Evolutionary conservation across 2,888 invertebrate species (phyloP).

Genomic region (Cantharis rustica): DNA sequence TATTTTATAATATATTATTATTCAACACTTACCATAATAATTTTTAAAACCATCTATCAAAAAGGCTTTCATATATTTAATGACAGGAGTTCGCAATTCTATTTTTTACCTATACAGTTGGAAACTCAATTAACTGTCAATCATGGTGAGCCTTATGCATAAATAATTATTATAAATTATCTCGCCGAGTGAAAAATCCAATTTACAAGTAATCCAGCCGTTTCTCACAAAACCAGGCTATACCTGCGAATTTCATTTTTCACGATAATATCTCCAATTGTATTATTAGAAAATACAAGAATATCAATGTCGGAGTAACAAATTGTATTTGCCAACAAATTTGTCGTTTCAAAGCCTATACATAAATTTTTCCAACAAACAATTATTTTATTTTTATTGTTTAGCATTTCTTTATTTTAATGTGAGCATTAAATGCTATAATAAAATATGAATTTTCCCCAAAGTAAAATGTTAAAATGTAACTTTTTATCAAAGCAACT

Average conservation of each 20-base stretch:
- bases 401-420: background rate
- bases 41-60: background rate
- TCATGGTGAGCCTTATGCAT: background rate
- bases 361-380: background rate
- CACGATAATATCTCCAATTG: background rate
- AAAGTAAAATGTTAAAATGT: background rate
- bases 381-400: background rate
- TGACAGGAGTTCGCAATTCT: background rate
- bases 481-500: background rate
- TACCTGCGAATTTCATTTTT: background rate
- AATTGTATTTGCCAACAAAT: background rate
- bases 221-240: background rate
- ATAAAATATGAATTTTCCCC: background rate
- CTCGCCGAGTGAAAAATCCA: background rate
- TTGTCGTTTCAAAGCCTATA: background rate
- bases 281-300: background rate
- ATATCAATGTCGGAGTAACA: background rate
- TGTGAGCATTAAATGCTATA: background rate
- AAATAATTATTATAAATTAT: background rate
- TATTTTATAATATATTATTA: no score
- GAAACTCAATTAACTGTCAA: background rate
- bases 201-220: background rate
- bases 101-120: background rate
- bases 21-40: background rate
- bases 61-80: background rate